Evolutionary conservation across 2,797 vertebrate species (phyloP), one percentile per base, ranked within the genome.

Genomic region (Chlorospingus flavigularis): DNA sequence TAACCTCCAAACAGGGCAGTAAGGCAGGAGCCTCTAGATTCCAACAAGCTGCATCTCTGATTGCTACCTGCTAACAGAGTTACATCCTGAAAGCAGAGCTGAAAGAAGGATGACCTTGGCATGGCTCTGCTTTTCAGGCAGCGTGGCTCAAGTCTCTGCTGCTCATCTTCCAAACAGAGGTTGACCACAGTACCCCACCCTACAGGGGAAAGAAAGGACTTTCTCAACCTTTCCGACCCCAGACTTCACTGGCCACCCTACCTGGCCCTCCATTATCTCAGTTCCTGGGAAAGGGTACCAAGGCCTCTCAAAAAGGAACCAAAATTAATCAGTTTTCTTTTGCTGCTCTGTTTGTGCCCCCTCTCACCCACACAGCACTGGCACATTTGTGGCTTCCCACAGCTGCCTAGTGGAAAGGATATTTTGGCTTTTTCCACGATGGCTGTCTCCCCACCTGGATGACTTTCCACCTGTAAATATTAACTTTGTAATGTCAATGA

Each of bases 391-490:
- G 66, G 68, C 53, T 92, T 89, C 60, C 74, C 57, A 48, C 48
- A 82, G 18, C 12, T 24, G 57, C 71, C 65, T 48, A 33, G 20
- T 40, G 31, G 47, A 80, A 90, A 90, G 39, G 55, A 15, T 65
- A 79, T 78, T 91, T 55, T 80, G 17, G n/a, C 55, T 91, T 89
- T 65, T 94, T 86, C 62, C 85, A 77, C 1, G 0, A 61, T 4
- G 7, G 65, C 70, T 83, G 54, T 65, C 60, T 81, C 40, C 62
- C 43, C 40, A 92, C 66, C 70, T 88, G 87, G 58, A 84, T 90
- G 61, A 83, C 66, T 80, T 92, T 84, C 51, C 75, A 83, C 58
- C 70, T 63, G 82, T 81, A 95, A 96, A 91, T 92, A 91, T 68
- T 95, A 87, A 67, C 84, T 92, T 54, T 77, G 42, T 63, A 82